Base-by-base conservation (phyloP, 2,888 invertebrate species). In the Nephrotoma appendiculata region DNA sequence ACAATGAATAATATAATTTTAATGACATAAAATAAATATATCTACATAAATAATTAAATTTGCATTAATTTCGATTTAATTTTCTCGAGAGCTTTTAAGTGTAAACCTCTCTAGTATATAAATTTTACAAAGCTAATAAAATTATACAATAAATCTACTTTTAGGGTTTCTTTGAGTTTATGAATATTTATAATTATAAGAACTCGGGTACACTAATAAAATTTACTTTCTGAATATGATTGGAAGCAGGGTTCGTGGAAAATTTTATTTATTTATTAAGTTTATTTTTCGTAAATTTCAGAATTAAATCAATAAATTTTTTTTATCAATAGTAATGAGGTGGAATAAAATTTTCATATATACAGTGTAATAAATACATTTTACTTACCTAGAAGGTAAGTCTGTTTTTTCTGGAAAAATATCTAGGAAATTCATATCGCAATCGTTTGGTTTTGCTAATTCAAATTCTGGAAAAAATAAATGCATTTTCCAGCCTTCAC, bases 351-450 rank as follows among this genome's bases (percentile, higher is more conserved):
- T 31, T 31, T 44, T 44, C 44, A 44, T 44, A 0, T 44, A 44
- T 44, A 31, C 31, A 31, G 31, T 31, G 31, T 31, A 2, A 31
- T 31, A 31, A 71, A 71, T 15, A 71, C n/a, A 71, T 15, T 48
- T 31, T 41, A 45, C 90, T 90, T 91, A 92, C 90, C 93, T 91
- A 87, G 93, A 92, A 86, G 93, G 92, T 89, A 95, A 92, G 89
- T 95, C 94, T 31, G 95, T 94, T 87, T 92, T 91, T 88, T 94
- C 93, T 5, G 93, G 93, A 90, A 96, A 96, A 88, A 96, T 93
- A 90, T 96, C 95, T 88, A 96, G 93, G 90, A 95, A 96, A 92
- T 96, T 96, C 87, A 93, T 93, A 86, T 95, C 94, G 90, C 96
- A 96, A 90, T 96, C 96, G 91, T 96, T 96, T 41, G 96, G 96